Evolutionary conservation across 2,888 invertebrate genomes (phyloP), one percentile per base, ranked within the genome.

Genomic region (Euphydryas editha): DNA sequence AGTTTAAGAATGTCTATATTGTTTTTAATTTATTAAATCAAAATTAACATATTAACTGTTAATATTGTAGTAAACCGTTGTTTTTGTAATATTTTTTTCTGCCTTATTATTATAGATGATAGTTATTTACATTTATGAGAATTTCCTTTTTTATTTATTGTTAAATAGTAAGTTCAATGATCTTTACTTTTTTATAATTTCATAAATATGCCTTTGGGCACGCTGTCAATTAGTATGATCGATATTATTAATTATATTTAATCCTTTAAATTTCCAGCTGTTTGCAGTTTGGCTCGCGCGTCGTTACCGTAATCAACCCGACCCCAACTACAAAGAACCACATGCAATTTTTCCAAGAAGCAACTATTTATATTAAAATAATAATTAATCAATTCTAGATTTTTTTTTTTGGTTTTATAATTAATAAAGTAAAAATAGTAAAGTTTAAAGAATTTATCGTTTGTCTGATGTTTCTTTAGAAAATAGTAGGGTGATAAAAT

Each of bases 281-380:
- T 94, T 97, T 84, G 97, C 97, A 81, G 95, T 96, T 76, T 95
- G 96, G 89, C 92, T 96, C 85, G 96, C 97, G 72, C 95, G 95
- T 83, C 95, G 95, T 77, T 97, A 96, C 89, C 95, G 97, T 82
- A 97, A 97, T 90, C 96, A 95, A 86, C 94, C 95, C 66, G 95
- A 96, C 90, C 96, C 96, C 67, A 93, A 94, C 80, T 95, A 95
- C 86, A 94, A 95, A 87, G 94, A 95, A 80, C 94, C 96, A 64
- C 95, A 95, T 78, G 96, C 96, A 78, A 93, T 96, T 78, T 96
- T 96, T 85, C 95, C 96, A 69, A 86, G 91, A 72, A 86, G 93
- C 77, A 90, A 94, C 81, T 94, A 94, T 79, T 85, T 93, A 71
- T 93, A 94, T 78, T 93, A 79, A 83, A 60, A 24, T 24, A n/a